phyloP scores from a whole-genome alignment of 1,140 invertebrate species.

The Rhagoletis pomonella region DNA sequence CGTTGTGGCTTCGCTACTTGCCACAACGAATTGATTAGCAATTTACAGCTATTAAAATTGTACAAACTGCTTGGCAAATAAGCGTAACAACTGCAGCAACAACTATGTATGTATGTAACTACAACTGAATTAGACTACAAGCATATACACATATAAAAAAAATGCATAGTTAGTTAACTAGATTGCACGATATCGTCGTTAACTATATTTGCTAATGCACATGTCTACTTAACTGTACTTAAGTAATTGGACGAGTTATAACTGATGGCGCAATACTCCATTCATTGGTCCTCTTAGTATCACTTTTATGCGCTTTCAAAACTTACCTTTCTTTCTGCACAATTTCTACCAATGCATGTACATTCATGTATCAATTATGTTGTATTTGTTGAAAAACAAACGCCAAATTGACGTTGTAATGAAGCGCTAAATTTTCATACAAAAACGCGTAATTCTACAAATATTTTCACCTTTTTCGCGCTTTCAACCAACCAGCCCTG shows the following conservation, averaged over 20 bases:
- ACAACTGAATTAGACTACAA: too few relatives aligned
- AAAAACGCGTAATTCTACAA: conserved; percentile 26
- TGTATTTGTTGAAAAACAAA: conserved; percentile 17
- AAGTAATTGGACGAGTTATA: too few relatives aligned
- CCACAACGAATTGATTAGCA: conserved; percentile 41
- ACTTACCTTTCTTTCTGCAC: too few relatives aligned
- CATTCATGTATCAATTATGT: conserved; percentile 33
- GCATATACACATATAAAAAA: too few relatives aligned
- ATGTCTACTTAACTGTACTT: too few relatives aligned
- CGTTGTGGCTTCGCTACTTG: conserved; percentile 31
- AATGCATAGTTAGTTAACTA: too few relatives aligned
- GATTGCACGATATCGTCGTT: too few relatives aligned
- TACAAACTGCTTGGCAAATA: conserved; percentile 35
- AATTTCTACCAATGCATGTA: not conserved
- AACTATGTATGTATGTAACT: not conserved
- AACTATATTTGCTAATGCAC: too few relatives aligned
- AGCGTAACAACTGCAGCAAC: conserved; percentile 14
- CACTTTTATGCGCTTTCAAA: not conserved
- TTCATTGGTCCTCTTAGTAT: not conserved
- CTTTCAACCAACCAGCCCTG: not conserved
- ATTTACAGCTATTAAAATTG: conserved; percentile 49
- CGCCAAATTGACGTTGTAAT: conserved; percentile 1
- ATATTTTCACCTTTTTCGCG: not conserved
- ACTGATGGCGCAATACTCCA: not conserved
- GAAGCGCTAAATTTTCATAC: conserved; percentile 41